A percentile compares a stretch with the other conserved stretches of the same genome.
Evolutionary conservation across 2,797 vertebrate genomes (phyloP).

Genomic region (Geotrypetes seraphini): DNA sequence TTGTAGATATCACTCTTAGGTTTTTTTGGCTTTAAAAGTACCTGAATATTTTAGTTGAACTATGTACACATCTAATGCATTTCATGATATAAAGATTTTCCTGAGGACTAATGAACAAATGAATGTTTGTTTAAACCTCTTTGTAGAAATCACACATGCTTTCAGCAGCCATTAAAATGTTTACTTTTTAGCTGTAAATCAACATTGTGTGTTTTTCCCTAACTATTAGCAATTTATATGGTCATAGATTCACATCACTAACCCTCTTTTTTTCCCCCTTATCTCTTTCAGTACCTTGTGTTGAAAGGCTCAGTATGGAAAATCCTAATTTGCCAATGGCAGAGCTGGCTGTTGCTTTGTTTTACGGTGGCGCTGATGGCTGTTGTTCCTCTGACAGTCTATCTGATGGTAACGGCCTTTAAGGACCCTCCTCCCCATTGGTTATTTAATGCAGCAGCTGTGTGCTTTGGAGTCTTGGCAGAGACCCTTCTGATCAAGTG

Average conservation of each 20-base stretch:
- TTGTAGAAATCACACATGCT: slow-evolving; percentile 59
- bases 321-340: slow-evolving; percentile 30
- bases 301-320: slow-evolving; percentile 38
- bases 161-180: slow-evolving; percentile 51
- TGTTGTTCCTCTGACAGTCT: slow-evolving; percentile 35
- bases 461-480: slow-evolving; percentile 27
- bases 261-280: slow-evolving; percentile 13
- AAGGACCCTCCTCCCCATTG: slow-evolving; percentile 24
- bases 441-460: slow-evolving; percentile 34
- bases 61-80: slow-evolving; percentile 55
- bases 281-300: slow-evolving; percentile 38
- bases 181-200: slow-evolving; percentile 52
- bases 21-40: slow-evolving; percentile 51
- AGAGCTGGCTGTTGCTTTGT: slow-evolving; percentile 25
- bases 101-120: slow-evolving; percentile 56
- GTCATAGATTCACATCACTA: slow-evolving; percentile 25
- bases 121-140: slow-evolving; percentile 54
- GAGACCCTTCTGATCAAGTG: slow-evolving; percentile 45
- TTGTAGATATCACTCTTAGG: slow-evolving; percentile 30
- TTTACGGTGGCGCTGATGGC: neutral
- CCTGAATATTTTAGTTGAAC: slow-evolving; percentile 32
- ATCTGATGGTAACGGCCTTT: slow-evolving; percentile 32
- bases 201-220: slow-evolving; percentile 41
- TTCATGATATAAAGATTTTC: slow-evolving; percentile 46
- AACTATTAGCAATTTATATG: slow-evolving; percentile 35